These are phyloP conservation scores for Marcusenius ussheri DNA, from an alignment of 2,113 vertebrate genomes.

Conservation along the genomic window DNA sequence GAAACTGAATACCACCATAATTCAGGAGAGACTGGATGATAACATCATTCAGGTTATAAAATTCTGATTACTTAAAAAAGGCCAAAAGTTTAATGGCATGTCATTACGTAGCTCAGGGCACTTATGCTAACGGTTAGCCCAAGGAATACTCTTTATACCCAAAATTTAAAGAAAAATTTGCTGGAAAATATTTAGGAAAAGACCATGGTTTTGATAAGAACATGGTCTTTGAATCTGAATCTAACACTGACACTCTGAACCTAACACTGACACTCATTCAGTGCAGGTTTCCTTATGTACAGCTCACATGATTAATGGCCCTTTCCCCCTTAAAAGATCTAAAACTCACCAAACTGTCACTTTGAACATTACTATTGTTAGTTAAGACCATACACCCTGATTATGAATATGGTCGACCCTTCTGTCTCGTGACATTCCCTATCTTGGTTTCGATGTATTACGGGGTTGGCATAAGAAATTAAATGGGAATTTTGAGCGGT, in stretches of 20 bases:
- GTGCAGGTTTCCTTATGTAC: not conserved
- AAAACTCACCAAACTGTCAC: not conserved
- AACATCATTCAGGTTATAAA: not conserved
- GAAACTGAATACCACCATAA: not conserved
- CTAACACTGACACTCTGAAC: not conserved
- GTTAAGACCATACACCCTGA: not conserved
- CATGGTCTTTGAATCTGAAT: not conserved
- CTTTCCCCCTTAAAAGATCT: not conserved
- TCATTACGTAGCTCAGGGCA: not conserved
- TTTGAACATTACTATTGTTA: not conserved
- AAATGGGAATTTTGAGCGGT: not conserved
- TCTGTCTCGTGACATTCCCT: not conserved
- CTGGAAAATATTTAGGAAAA: not conserved
- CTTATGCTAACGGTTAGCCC: not conserved
- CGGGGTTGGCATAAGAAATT: not conserved
- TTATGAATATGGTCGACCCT: not conserved
- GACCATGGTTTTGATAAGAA: not conserved
- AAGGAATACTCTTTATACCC: not conserved
- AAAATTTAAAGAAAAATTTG: not conserved
- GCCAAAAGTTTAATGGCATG: not conserved
- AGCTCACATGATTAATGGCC: not conserved
- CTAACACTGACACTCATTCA: not conserved
- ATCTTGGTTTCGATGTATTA: not conserved
- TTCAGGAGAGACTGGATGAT: not conserved
- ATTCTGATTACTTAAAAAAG: not conserved